phyloP scores from a whole-genome alignment of 2,888 invertebrate genomes.

The Perdita meconis region DNA sequence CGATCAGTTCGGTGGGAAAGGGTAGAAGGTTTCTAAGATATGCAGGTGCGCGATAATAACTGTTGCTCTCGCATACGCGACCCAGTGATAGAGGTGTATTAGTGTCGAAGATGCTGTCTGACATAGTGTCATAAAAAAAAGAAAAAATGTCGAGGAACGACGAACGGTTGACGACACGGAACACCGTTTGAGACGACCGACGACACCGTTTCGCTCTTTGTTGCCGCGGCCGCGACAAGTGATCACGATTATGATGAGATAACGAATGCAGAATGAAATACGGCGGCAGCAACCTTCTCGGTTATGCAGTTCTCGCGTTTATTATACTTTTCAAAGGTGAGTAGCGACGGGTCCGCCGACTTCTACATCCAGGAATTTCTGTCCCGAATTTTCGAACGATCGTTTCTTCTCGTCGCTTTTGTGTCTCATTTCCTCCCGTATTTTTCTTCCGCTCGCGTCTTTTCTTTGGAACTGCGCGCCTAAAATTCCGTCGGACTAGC shows the following conservation, averaged over 20 bases:
- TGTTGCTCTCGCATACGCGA: conserved; percentile 45
- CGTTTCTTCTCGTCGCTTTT: background rate
- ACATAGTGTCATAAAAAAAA: conserved; percentile 32
- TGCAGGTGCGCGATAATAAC: conserved; percentile 64
- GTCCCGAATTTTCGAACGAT: background rate
- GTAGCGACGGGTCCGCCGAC: conserved; percentile 48
- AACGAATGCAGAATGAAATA: conserved; percentile 84
- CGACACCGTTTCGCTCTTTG: conserved; percentile 8
- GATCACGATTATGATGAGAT: conserved; percentile 80
- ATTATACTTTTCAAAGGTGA: conserved; percentile 81
- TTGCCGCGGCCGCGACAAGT: conserved; percentile 54
- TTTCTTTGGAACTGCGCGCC: conserved; percentile 25
- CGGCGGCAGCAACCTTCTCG: conserved; percentile 81
- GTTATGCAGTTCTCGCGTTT: conserved; percentile 82
- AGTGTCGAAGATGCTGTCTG: conserved; percentile 32
- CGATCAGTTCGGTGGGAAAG: conserved; percentile 49
- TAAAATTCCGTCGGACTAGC: conserved; percentile 3
- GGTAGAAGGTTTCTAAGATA: conserved; percentile 58
- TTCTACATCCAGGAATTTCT: background rate
- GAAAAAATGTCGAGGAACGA: conserved; percentile 46
- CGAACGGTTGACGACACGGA: conserved; percentile 24
- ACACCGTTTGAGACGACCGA: conserved; percentile 40
- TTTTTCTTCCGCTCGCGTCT: background rate
- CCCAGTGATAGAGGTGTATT: conserved; percentile 60
- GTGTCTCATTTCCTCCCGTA: background rate